These are phyloP conservation scores for Stenchaetothrips biformis DNA, from an alignment of 2,888 invertebrate species.

Conservation along the genomic window DNA sequence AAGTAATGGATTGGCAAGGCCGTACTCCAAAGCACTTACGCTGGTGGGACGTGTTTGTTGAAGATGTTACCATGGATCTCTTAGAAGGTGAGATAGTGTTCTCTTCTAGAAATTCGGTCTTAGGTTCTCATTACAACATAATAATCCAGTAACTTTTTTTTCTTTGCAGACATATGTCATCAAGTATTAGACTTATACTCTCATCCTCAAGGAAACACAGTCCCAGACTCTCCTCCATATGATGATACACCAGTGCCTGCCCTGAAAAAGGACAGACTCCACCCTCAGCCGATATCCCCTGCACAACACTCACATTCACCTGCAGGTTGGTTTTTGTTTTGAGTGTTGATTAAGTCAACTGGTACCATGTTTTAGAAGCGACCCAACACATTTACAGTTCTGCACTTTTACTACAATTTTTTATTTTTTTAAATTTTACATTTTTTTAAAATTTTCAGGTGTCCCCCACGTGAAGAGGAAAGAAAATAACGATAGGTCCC, in stretches of 20 bases:
- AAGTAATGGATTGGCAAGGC: slow-evolving; percentile 88
- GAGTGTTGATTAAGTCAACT: too few species aligned
- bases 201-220: slow-evolving; percentile 49
- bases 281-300: background rate
- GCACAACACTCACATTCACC: background rate
- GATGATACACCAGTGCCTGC: background rate
- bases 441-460: background rate
- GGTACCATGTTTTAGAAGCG: background rate
- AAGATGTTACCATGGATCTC: slow-evolving; percentile 88
- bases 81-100: slow-evolving; percentile 60
- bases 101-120: slow-evolving; percentile 9
- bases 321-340: background rate
- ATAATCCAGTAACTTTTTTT: background rate
- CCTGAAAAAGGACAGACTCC: slow-evolving; percentile 4
- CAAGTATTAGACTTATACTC: slow-evolving; percentile 90
- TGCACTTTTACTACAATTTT: too few species aligned
- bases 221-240: slow-evolving; percentile 38
- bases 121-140: background rate
- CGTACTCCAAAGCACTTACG: slow-evolving; percentile 67
- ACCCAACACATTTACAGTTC: too few species aligned
- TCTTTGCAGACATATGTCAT: slow-evolving; percentile 79
- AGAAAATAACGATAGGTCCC: background rate
- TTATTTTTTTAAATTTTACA: background rate
- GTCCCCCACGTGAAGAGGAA: background rate
- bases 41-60: slow-evolving; percentile 99